phyloP scores from a whole-genome alignment of 2,113 vertebrate species.

The Panthera uncia region DNA sequence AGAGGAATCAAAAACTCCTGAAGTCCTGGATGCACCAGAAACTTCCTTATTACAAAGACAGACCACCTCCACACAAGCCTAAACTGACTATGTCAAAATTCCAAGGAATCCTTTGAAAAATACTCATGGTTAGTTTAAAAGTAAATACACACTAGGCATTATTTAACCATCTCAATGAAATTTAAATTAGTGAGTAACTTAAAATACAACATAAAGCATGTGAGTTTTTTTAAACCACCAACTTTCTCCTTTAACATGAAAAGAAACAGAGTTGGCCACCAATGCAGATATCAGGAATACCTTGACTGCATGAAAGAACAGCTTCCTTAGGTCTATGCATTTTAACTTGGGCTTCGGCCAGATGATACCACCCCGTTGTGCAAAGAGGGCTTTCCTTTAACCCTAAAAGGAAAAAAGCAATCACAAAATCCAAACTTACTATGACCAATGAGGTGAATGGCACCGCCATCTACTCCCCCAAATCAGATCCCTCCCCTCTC shows the following conservation, averaged over 20 bases:
- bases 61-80: not conserved
- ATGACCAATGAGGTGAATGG: not conserved
- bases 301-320: conserved; percentile 89
- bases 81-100: conserved; percentile 5
- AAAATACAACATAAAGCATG: conserved; percentile 17
- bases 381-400: conserved; percentile 86
- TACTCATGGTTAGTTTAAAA: conserved; percentile 7
- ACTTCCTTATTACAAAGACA: not conserved
- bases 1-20: not conserved
- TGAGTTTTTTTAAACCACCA: not conserved
- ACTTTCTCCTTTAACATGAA: conserved; percentile 27
- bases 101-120: conserved; percentile 12
- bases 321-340: conserved; percentile 88
- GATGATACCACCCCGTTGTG: conserved; percentile 87
- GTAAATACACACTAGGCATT: not conserved
- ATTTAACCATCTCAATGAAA: not conserved
- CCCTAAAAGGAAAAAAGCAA: conserved; percentile 83
- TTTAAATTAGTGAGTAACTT: conserved; percentile 31
- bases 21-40: not conserved
- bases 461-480: not conserved
- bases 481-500: not conserved
- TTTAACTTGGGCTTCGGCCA: conserved; percentile 91
- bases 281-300: conserved; percentile 63
- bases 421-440: conserved; percentile 1
- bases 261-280: not conserved